phyloP scores from a whole-genome alignment of 2,113 vertebrate genomes.

The Clarias batrachus region DNA sequence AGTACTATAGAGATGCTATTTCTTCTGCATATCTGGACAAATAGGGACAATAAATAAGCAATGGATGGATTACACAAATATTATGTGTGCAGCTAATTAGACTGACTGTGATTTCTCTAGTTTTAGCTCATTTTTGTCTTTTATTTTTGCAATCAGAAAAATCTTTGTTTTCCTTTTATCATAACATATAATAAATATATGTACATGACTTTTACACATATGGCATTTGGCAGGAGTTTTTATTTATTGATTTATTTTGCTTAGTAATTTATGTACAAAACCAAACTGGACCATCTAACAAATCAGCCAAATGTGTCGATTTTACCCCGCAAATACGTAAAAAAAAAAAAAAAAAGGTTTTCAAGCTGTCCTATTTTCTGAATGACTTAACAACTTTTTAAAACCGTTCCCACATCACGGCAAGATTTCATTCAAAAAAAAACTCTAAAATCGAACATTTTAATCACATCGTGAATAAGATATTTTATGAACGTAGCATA shows the following conservation, averaged over 20 bases:
- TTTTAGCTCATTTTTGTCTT: not conserved
- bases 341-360: not conserved
- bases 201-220: not conserved
- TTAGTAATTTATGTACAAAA: not conserved
- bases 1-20: not conserved
- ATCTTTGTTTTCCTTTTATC: not conserved
- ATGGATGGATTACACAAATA: not conserved
- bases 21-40: not conserved
- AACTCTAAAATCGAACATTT: not conserved
- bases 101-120: not conserved
- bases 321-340: not conserved
- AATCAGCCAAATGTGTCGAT: not conserved
- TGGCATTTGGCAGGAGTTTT: not conserved
- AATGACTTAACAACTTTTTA: not conserved
- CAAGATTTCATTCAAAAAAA: not conserved
- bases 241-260: not conserved
- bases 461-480: not conserved
- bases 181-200: not conserved
- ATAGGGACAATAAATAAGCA: not conserved
- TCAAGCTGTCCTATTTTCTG: not conserved
- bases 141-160: not conserved
- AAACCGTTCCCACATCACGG: not conserved
- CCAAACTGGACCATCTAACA: not conserved
- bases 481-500: not conserved
- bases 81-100: not conserved